Conservation (phyloP, 2,888 invertebrate species). For the Oligia strigilis region DNA sequence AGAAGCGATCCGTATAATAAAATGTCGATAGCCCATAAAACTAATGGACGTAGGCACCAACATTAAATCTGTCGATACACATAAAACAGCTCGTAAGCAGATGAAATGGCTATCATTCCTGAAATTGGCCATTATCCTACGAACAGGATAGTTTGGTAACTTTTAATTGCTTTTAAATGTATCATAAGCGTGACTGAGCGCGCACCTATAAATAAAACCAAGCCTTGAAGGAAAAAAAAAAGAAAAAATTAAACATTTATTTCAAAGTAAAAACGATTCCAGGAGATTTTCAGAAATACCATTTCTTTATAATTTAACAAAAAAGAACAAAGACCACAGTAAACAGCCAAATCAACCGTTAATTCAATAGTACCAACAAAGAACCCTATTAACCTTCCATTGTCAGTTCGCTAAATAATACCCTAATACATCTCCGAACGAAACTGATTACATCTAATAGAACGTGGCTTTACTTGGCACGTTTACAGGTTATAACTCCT, state of each 20-base stretch:
- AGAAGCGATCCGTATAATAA: constrained; percentile 42
- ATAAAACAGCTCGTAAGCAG: constrained; percentile 60
- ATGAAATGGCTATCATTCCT: constrained; percentile 51
- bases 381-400: constrained; percentile 26
- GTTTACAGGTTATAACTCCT: constrained; percentile 43
- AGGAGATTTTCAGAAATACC: too few relatives aligned
- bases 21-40: constrained; percentile 59
- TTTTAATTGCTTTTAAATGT: constrained; percentile 31
- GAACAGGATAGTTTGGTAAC: constrained; percentile 37
- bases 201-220: too few relatives aligned
- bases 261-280: neutral
- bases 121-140: constrained; percentile 55
- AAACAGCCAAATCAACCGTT: neutral
- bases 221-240: neutral
- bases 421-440: constrained; percentile 40
- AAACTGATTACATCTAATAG: constrained; percentile 55
- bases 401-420: constrained; percentile 43
- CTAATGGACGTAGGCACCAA: constrained; percentile 47
- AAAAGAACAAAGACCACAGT: neutral
- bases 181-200: neutral
- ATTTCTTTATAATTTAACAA: neutral
- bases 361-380: constrained; percentile 22
- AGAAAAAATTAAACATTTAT: neutral
- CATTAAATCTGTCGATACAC: constrained; percentile 58
- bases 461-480: constrained; percentile 43